A percentile compares a stretch with the other conserved stretches of the same genome.
phyloP scores from a whole-genome alignment of 2,888 invertebrate genomes.

The Noctuana brunneofusca region DNA sequence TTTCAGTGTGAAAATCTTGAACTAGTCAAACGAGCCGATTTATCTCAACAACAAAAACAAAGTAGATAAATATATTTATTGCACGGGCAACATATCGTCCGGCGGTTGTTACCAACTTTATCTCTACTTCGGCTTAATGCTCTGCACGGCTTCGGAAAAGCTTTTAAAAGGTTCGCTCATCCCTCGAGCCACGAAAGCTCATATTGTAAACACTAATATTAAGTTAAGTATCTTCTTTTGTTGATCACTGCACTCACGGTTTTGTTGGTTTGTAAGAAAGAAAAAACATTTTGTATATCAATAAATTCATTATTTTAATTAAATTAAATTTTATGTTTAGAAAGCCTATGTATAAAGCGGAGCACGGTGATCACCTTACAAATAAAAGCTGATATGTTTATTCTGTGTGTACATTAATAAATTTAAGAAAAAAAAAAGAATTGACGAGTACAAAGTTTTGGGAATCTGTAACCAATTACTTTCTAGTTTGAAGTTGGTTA shows the following conservation, averaged over 20 bases:
- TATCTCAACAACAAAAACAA: conserved; percentile 73
- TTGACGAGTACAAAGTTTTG: too few relatives aligned
- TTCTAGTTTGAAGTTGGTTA: too few relatives aligned
- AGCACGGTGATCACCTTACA: too few relatives aligned
- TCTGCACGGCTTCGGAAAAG: conserved; percentile 63
- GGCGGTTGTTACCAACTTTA: conserved; percentile 66
- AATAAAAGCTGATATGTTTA: too few relatives aligned
- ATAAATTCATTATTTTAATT: not conserved
- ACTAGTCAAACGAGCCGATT: conserved; percentile 68
- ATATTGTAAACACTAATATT: conserved; percentile 43
- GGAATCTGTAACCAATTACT: too few relatives aligned
- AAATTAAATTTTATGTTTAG: not conserved
- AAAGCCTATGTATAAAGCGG: too few relatives aligned
- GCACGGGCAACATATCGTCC: conserved; percentile 63
- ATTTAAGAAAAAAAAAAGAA: too few relatives aligned
- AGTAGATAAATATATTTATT: conserved; percentile 73
- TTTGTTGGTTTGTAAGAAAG: not conserved
- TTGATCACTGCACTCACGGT: conserved; percentile 2
- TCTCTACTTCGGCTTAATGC: conserved; percentile 70
- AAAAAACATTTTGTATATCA: not conserved
- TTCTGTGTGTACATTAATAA: too few relatives aligned
- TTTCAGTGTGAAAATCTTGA: conserved; percentile 62
- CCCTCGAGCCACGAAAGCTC: conserved; percentile 62
- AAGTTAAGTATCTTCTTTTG: conserved; percentile 30
- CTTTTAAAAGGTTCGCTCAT: conserved; percentile 72